A percentile compares a stretch with the other conserved stretches of the same genome.
These are phyloP conservation scores for Leptinotarsa tumamoca DNA, from an alignment of 2,888 invertebrate genomes.

Conservation along the genomic window DNA sequence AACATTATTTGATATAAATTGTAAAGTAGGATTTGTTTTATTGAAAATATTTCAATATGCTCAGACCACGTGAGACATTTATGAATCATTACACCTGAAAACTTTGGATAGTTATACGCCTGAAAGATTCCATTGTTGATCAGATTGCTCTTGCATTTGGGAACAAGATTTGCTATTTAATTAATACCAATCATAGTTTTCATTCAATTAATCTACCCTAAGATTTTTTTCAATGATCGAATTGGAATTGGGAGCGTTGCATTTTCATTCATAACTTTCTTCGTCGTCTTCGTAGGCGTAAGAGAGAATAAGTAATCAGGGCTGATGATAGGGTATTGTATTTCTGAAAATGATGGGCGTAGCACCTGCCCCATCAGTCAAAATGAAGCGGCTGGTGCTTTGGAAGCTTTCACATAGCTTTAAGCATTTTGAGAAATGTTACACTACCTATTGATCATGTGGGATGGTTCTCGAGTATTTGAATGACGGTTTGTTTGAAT, in stretches of 20 bases:
- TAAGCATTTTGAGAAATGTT: background rate
- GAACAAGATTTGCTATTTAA: too few species aligned
- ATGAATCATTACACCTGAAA: too few species aligned
- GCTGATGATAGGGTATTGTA: slow-evolving; percentile 7
- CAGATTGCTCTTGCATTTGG: too few species aligned
- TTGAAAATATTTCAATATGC: too few species aligned
- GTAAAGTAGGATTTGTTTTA: too few species aligned
- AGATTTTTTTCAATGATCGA: background rate
- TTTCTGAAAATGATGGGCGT: slow-evolving; percentile 18
- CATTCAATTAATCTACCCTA: too few species aligned
- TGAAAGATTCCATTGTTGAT: too few species aligned
- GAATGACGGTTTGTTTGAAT: too few species aligned
- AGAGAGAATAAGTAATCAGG: background rate
- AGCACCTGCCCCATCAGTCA: slow-evolving; percentile 2
- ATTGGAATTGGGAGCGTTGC: background rate
- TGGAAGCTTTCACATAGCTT: slow-evolving; percentile 10
- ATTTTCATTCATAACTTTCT: slow-evolving; percentile 1
- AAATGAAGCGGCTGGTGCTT: slow-evolving; percentile 2
- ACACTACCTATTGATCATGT: background rate
- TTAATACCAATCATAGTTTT: too few species aligned
- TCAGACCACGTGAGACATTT: too few species aligned
- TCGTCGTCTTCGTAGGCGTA: background rate
- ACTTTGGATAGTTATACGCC: too few species aligned
- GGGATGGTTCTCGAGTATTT: background rate
- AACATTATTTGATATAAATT: too few species aligned